These are phyloP conservation scores for Actenoides lindsayi DNA, from an alignment of 2,113 vertebrate genomes.

Conservation along the genomic window DNA sequence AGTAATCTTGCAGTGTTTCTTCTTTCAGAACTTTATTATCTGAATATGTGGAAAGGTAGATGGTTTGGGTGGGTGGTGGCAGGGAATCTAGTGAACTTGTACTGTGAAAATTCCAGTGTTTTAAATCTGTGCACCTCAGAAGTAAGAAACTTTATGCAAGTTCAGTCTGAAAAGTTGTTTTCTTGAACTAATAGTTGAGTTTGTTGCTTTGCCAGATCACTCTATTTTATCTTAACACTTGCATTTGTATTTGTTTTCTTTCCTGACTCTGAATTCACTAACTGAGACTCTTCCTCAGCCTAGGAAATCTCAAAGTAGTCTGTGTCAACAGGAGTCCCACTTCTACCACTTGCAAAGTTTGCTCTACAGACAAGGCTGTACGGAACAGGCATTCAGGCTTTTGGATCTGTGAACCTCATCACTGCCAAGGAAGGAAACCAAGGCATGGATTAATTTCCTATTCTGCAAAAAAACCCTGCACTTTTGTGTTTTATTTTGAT, in stretches of 20 bases:
- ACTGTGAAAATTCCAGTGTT: not conserved
- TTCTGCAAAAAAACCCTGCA: not conserved
- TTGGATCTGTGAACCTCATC: not conserved
- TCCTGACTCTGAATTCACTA: not conserved
- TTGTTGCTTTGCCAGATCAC: not conserved
- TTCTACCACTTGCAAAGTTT: not conserved
- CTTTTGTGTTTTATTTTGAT: conserved; percentile 7
- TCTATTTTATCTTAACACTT: not conserved
- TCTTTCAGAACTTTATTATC: not conserved
- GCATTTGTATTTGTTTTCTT: not conserved
- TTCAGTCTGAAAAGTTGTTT: not conserved
- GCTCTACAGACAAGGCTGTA: not conserved
- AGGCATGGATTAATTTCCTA: not conserved
- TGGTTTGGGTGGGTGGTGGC: not conserved
- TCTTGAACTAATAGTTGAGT: not conserved
- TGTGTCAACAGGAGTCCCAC: not conserved
- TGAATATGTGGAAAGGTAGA: not conserved
- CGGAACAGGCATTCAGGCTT: not conserved
- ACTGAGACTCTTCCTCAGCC: not conserved
- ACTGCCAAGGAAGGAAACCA: conserved; percentile 16
- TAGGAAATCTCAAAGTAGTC: not conserved
- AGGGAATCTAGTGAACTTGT: not conserved
- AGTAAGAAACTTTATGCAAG: not conserved
- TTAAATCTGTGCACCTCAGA: not conserved
- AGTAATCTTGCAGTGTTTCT: not conserved